Conservation (phyloP, 1,140 invertebrate genomes). For the Cheumatopsyche charites region DNA sequence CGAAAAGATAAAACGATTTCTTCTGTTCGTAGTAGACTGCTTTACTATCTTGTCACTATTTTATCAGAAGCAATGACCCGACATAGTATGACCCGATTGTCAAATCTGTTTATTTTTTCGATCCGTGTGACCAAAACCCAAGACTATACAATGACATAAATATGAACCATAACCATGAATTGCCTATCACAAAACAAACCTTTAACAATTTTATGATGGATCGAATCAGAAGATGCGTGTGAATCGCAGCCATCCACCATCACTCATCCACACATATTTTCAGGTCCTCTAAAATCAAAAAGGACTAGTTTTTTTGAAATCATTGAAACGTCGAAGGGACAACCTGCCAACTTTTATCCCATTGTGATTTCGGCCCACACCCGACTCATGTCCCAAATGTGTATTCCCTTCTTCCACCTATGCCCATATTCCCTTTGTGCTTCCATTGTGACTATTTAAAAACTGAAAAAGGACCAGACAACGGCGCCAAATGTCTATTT, state of each 20-base stretch:
- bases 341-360: conserved; percentile 14
- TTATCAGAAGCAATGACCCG: too few species aligned
- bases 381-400: neutral
- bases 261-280: neutral
- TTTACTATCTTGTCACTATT: too few species aligned
- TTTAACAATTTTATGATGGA: too few species aligned
- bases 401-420: neutral
- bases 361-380: neutral
- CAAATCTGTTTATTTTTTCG: too few species aligned
- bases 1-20: too few species aligned
- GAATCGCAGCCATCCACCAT: neutral
- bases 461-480: conserved; percentile 27
- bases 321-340: neutral
- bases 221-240: neutral
- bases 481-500: conserved; percentile 37
- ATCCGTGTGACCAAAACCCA: too few species aligned
- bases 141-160: too few species aligned
- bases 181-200: too few species aligned
- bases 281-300: neutral
- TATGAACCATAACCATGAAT: too few species aligned
- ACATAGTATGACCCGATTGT: too few species aligned
- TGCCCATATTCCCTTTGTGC: neutral
- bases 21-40: too few species aligned
- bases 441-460: neutral
- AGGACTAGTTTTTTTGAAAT: too few species aligned